phyloP scores from a whole-genome alignment of 2,113 vertebrate genomes.

The Tamias sibiricus region DNA sequence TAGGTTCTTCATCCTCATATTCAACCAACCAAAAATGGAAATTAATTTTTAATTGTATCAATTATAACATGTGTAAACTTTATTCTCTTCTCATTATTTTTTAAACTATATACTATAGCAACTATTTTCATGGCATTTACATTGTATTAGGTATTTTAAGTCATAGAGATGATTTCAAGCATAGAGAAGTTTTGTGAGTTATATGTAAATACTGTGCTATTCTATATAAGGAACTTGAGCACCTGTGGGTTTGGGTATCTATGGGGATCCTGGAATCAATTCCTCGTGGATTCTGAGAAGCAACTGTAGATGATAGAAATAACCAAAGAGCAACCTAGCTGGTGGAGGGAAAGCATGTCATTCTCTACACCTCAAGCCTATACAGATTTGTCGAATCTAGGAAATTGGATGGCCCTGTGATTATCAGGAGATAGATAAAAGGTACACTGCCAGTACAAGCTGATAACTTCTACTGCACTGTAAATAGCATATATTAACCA shows the following conservation, averaged over 20 bases:
- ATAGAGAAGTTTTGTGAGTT: not conserved
- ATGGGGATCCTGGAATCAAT: not conserved
- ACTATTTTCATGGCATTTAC: not conserved
- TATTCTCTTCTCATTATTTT: not conserved
- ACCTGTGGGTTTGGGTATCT: not conserved
- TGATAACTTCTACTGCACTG: not conserved
- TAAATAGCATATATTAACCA: not conserved
- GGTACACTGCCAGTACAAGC: not conserved
- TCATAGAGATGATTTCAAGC: not conserved
- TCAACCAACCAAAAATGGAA: not conserved
- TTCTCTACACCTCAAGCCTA: not conserved
- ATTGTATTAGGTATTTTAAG: not conserved
- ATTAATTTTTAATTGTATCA: not conserved
- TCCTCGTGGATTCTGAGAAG: not conserved
- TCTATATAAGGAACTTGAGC: not conserved
- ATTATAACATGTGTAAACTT: not conserved
- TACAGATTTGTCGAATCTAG: not conserved
- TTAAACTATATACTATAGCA: not conserved
- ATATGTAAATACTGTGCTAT: not conserved
- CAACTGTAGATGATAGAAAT: not conserved
- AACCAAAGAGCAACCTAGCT: not conserved
- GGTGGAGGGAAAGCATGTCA: not conserved
- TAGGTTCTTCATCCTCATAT: not conserved
- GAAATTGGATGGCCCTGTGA: not conserved
- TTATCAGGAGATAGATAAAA: not conserved